Percentiles rank a stretch among this genome's conserved stretches.
phyloP scores from a whole-genome alignment of 2,888 invertebrate species.

The Synergus umbraculus region DNA sequence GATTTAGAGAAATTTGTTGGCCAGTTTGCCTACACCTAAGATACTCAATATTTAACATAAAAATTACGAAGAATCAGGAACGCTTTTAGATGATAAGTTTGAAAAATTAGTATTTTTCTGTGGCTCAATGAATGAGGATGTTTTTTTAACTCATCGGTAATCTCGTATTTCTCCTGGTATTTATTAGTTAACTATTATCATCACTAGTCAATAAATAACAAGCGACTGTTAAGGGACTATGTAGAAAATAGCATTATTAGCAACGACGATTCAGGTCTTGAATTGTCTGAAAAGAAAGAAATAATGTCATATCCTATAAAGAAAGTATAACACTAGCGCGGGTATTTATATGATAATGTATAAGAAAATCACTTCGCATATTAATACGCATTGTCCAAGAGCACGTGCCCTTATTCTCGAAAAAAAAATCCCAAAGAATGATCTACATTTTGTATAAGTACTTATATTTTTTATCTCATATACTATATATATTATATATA shows the following conservation, averaged over 20 bases:
- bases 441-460: constrained; percentile 60
- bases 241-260: background rate
- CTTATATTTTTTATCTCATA: constrained; percentile 60
- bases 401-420: background rate
- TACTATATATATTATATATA: constrained; percentile 3
- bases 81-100: constrained; percentile 39
- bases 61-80: background rate
- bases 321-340: background rate
- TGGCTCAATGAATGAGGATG: background rate
- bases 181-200: constrained; percentile 65
- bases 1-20: constrained; percentile 25
- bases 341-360: background rate
- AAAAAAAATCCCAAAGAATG: background rate
- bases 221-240: background rate
- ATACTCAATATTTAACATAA: constrained; percentile 1
- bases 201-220: constrained; percentile 60
- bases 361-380: background rate
- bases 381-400: background rate
- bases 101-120: constrained; percentile 26
- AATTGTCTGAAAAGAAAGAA: background rate
- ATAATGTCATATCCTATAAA: background rate
- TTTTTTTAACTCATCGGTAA: constrained; percentile 42
- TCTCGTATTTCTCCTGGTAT: constrained; percentile 58
- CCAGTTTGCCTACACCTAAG: background rate
- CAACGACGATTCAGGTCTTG: background rate